Evolutionary conservation across 1,140 invertebrate genomes (phyloP), one percentile per base, ranked within the genome.

Genomic region (Cydia fagiglandana): DNA sequence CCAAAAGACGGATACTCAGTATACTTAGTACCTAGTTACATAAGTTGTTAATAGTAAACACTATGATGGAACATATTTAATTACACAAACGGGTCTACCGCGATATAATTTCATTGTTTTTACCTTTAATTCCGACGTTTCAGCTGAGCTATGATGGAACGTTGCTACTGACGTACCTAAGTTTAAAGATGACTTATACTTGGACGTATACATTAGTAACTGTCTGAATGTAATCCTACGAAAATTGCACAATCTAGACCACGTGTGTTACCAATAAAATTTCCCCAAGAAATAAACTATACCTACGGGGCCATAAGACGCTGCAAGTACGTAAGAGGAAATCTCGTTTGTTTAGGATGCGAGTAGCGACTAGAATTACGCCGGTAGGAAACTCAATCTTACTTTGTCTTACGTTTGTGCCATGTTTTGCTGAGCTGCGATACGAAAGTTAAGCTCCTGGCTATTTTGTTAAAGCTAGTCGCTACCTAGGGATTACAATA

Each of bases 281-380:
- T 61, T 61, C 9, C 56, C 56, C 20, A 20, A 24, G 20, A 61
- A 24, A 24, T 24, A 61, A 61, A 61, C 15, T 24, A 61, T 24
- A 61, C 17, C 56, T 61, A 61, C 56, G n/a, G 56, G n/a, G 56
- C 56, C 56, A 61, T 61, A 61, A 56, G 50, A 53, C 50, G 53
- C 17, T 53, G 53, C 53, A 61, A 61, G 56, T 61, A 61, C 56
- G 56, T 24, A 61, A 2, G 20, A 61, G 56, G 9, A 61, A 61
- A 61, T 61, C 56, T 61, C 56, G 56, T 61, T 61, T 61, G 56
- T 61, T 61, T 61, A 61, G 56, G 20, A 61, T 61, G 56, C 56
- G 56, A 61, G 56, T 61, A 61, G 56, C 56, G 56, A 61, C 56
- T 61, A 61, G 56, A 61, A 61, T 61, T 61, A 61, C 56, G 56